Percentiles rank a stretch among this genome's conserved stretches.
Evolutionary conservation across 2,797 vertebrate genomes (phyloP).

Genomic region (Clangula hyemalis): DNA sequence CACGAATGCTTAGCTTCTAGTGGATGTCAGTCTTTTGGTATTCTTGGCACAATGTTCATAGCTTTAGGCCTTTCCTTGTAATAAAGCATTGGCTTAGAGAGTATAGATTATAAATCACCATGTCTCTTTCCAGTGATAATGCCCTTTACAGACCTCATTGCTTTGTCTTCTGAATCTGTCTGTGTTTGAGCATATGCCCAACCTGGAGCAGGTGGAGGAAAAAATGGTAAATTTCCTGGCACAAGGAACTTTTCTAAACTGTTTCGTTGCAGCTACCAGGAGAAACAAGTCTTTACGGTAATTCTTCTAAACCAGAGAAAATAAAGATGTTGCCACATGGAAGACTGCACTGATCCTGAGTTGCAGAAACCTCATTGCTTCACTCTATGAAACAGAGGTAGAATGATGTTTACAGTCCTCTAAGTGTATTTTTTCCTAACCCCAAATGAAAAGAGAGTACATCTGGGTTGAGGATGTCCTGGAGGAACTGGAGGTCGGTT

Average conservation of each 20-base stretch:
- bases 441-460: not conserved
- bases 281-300: not conserved
- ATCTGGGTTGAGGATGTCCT: not conserved
- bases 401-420: not conserved
- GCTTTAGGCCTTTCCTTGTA: not conserved
- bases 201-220: not conserved
- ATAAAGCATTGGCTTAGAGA: slow-evolving; percentile 27
- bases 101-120: slow-evolving; percentile 15
- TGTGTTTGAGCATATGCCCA: not conserved
- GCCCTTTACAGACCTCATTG: slow-evolving; percentile 21
- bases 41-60: slow-evolving; percentile 11
- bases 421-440: not conserved
- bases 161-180: slow-evolving; percentile 20
- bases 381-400: not conserved
- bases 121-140: slow-evolving; percentile 8
- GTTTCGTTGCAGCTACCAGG: not conserved
- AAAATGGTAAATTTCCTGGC: not conserved
- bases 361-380: not conserved
- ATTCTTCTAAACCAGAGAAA: not conserved
- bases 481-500: not conserved
- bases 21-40: not conserved
- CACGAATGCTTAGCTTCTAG: not conserved
- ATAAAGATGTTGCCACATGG: not conserved
- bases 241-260: not conserved
- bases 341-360: not conserved